Conservation (phyloP, 2,797 vertebrate species). For the Leptatherina wallacei region DNA sequence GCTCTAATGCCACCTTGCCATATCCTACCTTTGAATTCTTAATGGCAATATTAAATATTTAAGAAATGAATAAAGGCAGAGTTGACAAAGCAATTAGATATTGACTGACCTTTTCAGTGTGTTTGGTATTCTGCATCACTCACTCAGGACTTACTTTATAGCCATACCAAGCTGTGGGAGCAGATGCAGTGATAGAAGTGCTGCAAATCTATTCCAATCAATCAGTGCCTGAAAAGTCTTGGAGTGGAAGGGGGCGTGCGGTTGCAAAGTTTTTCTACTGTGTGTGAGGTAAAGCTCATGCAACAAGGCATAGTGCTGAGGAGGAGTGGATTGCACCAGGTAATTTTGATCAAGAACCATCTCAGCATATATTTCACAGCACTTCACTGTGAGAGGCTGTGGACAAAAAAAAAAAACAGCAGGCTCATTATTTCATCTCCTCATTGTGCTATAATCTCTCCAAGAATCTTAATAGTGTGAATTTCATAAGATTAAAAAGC, state of each 20-base stretch:
- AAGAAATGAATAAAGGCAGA: conserved; percentile 70
- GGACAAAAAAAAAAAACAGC: conserved; percentile 25
- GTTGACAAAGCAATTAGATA: conserved; percentile 80
- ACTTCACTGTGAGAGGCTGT: conserved; percentile 10
- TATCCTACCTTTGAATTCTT: conserved; percentile 61
- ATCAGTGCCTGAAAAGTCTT: conserved; percentile 43
- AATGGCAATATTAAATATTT: conserved; percentile 75
- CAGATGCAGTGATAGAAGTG: conserved; percentile 38
- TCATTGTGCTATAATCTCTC: conserved; percentile 9
- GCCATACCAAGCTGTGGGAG: conserved; percentile 23
- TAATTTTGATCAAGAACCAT: conserved; percentile 45
- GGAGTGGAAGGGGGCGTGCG: background rate
- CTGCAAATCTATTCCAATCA: conserved; percentile 52
- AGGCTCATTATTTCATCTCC: conserved; percentile 44
- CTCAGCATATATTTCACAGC: conserved; percentile 35
- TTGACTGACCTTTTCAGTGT: conserved; percentile 72
- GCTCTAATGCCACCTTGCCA: conserved; percentile 40
- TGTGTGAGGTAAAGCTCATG: conserved; percentile 34
- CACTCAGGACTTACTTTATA: conserved; percentile 54
- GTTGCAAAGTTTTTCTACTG: conserved; percentile 33
- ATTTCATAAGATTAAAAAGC: conserved; percentile 2
- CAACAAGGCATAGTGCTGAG: conserved; percentile 28
- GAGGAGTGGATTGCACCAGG: conserved; percentile 24
- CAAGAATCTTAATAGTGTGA: conserved; percentile 20
- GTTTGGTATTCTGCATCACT: conserved; percentile 69